phyloP scores from a whole-genome alignment of 30 jellyfish, hydroid and myxozoan species.

The Morbakka virulenta region DNA sequence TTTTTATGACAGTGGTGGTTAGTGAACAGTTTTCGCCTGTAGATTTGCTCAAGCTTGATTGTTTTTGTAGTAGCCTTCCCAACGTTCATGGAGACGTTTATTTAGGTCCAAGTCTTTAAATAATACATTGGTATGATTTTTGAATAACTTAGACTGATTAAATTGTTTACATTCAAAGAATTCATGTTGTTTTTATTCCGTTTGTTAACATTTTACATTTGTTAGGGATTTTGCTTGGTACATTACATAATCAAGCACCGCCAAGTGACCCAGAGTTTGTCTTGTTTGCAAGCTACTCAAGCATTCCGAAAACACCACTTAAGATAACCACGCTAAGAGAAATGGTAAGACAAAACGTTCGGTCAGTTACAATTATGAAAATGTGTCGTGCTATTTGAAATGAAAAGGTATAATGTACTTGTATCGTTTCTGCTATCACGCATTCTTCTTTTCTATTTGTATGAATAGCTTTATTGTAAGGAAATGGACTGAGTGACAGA shows the following conservation, averaged over 20 bases:
- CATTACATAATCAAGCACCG: neutral
- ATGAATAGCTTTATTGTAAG: no score
- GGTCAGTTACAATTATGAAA: no score
- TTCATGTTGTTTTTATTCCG: neutral
- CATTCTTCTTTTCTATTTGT: no score
- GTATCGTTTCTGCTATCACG: no score
- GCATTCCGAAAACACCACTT: slow-evolving; percentile 51
- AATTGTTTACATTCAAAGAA: neutral
- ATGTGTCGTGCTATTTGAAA: no score
- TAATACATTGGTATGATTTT: no score
- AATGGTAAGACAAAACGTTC: slow-evolving; percentile 60
- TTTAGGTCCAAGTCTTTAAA: neutral
- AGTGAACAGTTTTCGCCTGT: no score
- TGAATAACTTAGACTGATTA: neutral
- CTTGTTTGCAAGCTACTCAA: slow-evolving; percentile 65
- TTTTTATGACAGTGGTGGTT: no score
- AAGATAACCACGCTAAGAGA: slow-evolving; percentile 58
- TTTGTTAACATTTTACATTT: neutral
- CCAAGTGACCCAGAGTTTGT: slow-evolving; percentile 70
- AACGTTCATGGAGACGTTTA: neutral
- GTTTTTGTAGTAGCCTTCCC: no score
- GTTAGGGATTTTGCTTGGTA: neutral
- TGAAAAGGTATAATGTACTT: no score
- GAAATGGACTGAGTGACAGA: no score
- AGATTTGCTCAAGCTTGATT: no score